phyloP scores from a whole-genome alignment of 2,888 invertebrate genomes.

The Synanthedon myopaeformis region DNA sequence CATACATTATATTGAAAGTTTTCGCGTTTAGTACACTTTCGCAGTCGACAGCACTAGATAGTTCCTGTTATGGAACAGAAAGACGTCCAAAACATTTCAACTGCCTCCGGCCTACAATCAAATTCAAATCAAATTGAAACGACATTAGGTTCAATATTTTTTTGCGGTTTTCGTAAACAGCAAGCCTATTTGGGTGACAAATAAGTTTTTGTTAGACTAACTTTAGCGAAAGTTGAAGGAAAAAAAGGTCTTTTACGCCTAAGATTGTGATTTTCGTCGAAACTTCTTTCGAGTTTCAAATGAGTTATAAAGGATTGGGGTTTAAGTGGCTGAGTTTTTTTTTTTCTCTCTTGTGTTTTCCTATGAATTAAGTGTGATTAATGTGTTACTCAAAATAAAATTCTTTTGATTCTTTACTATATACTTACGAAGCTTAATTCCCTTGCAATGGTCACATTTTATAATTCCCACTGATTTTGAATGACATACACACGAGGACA shows the following conservation, averaged over 20 bases:
- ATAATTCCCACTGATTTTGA: background rate
- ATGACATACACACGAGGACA: too few species aligned
- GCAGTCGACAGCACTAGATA: background rate
- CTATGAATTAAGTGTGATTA: background rate
- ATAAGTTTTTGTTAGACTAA: background rate
- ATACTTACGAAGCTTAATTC: too few species aligned
- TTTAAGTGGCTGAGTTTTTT: background rate
- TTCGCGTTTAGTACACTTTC: background rate
- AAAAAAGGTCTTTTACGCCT: constrained; percentile 6
- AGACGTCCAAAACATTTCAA: background rate
- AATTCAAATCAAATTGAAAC: background rate
- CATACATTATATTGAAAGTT: background rate
- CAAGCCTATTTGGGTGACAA: background rate
- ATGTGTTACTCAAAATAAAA: background rate
- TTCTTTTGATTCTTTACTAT: too few species aligned
- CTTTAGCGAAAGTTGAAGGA: background rate
- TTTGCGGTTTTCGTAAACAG: background rate
- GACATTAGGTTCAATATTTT: background rate
- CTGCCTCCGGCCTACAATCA: background rate
- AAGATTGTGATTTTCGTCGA: constrained; percentile 14
- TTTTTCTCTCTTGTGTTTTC: background rate
- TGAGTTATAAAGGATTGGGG: constrained; percentile 17
- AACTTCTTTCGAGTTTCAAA: constrained; percentile 15
- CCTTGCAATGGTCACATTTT: too few species aligned
- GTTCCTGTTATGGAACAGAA: background rate